phyloP scores from a whole-genome alignment of 2,797 vertebrate species.

The Cyclopterus lumpus region DNA sequence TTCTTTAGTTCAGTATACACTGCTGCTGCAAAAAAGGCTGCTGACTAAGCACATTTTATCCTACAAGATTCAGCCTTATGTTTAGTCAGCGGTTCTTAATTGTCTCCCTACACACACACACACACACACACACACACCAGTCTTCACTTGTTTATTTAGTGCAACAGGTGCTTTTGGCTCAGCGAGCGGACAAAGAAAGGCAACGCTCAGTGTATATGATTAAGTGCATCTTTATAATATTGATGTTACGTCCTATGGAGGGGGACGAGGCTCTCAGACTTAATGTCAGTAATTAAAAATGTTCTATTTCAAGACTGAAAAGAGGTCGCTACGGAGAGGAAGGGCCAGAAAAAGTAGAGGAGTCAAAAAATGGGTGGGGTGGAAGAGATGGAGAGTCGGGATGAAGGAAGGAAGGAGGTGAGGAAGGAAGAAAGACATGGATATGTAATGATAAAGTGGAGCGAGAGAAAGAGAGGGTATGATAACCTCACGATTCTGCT shows the following conservation, averaged over 20 bases:
- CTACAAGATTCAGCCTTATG: conserved; percentile 59
- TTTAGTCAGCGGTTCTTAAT: conserved; percentile 69
- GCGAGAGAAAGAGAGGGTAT: neutral
- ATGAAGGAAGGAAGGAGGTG: conserved; percentile 7
- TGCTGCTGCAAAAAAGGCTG: conserved; percentile 49
- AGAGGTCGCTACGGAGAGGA: conserved; percentile 7
- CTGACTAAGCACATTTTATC: conserved; percentile 58
- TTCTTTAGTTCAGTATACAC: neutral
- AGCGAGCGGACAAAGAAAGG: conserved; percentile 18
- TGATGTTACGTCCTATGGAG: conserved; percentile 8
- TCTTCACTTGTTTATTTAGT: conserved; percentile 23
- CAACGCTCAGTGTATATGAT: conserved; percentile 19
- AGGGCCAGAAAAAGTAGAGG: conserved; percentile 32
- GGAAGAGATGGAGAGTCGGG: neutral
- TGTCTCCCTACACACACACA: conserved; percentile 17
- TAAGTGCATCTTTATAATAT: conserved; percentile 7
- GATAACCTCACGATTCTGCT: conserved; percentile 26
- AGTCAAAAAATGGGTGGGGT: conserved; percentile 17
- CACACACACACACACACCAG: conserved; percentile 14
- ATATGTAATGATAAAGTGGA: conserved; percentile 1
- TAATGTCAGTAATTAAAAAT: conserved; percentile 25
- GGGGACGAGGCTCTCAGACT: neutral
- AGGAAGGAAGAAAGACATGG: neutral
- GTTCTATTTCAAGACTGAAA: conserved; percentile 30
- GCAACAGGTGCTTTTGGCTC: conserved; percentile 63